Conservation (phyloP, 2,113 vertebrate genomes). For the Micromys minutus region DNA sequence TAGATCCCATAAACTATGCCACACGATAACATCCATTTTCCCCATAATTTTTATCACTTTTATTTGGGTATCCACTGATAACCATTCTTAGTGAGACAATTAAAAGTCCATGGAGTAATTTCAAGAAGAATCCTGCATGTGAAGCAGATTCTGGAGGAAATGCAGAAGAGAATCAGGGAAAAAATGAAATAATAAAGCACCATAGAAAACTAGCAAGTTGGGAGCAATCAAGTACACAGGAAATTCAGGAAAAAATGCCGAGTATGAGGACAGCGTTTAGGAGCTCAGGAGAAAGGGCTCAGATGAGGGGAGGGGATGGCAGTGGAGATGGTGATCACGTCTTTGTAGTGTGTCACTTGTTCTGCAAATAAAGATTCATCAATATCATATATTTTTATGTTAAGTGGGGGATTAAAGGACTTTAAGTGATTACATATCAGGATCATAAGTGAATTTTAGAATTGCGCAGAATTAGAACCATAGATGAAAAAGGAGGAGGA, state of each 20-base stretch:
- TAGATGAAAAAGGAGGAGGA: background rate
- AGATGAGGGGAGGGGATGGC: too few species aligned
- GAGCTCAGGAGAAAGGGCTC: background rate
- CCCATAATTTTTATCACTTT: background rate
- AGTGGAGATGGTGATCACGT: too few species aligned
- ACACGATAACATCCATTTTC: background rate
- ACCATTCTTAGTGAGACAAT: background rate
- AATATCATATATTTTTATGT: background rate
- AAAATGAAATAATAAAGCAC: background rate
- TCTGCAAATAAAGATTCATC: background rate
- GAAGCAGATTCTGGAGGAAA: background rate
- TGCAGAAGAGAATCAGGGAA: background rate
- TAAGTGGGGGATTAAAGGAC: background rate
- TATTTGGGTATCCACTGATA: background rate
- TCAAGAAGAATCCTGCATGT: background rate
- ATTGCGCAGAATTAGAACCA: background rate
- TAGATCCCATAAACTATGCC: background rate
- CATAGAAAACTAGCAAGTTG: background rate
- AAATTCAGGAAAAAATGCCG: background rate
- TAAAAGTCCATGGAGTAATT: background rate
- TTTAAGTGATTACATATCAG: background rate
- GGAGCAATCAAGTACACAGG: background rate
- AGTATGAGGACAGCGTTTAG: background rate
- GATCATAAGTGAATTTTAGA: background rate
- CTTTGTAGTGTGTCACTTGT: too few species aligned